Conservation (phyloP, 2,797 vertebrate species). For the Centroberyx gerrardi region DNA sequence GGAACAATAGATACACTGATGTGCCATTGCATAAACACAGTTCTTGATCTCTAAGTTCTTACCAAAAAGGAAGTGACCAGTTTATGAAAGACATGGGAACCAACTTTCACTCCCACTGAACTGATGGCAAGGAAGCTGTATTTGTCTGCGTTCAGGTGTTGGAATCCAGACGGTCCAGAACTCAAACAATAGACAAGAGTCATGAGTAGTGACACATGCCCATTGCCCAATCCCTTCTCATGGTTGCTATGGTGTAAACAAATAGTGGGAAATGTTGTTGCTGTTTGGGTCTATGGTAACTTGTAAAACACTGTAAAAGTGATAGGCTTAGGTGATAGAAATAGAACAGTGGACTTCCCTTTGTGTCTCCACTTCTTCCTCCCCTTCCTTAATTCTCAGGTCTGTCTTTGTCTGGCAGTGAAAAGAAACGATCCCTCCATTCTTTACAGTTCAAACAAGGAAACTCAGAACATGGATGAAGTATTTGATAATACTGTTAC, state of each 20-base stretch:
- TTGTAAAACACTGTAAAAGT: background rate
- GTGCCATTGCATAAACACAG: background rate
- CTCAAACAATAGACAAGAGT: constrained; percentile 62
- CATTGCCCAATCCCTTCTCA: background rate
- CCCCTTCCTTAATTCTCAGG: background rate
- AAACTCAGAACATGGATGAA: constrained; percentile 26
- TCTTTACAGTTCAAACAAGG: constrained; percentile 22
- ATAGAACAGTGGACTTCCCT: constrained; percentile 37
- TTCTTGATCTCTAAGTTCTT: background rate
- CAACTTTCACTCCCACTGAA: constrained; percentile 39
- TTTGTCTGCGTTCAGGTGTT: constrained; percentile 20
- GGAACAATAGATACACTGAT: constrained; percentile 5
- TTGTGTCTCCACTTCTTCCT: background rate
- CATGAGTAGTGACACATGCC: constrained; percentile 28
- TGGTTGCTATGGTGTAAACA: constrained; percentile 68
- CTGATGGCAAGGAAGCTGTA: background rate
- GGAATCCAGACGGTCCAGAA: constrained; percentile 69
- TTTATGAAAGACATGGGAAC: constrained; percentile 55
- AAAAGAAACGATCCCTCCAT: constrained; percentile 36
- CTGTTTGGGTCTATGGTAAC: constrained; percentile 47
- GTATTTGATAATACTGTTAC: background rate
- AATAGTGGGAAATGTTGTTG: constrained; percentile 50
- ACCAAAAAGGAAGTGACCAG: background rate
- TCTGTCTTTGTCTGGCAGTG: constrained; percentile 35
- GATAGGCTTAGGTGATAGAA: background rate